Conservation (phyloP, 2,797 vertebrate genomes). For the Clarias platycephalus region DNA sequence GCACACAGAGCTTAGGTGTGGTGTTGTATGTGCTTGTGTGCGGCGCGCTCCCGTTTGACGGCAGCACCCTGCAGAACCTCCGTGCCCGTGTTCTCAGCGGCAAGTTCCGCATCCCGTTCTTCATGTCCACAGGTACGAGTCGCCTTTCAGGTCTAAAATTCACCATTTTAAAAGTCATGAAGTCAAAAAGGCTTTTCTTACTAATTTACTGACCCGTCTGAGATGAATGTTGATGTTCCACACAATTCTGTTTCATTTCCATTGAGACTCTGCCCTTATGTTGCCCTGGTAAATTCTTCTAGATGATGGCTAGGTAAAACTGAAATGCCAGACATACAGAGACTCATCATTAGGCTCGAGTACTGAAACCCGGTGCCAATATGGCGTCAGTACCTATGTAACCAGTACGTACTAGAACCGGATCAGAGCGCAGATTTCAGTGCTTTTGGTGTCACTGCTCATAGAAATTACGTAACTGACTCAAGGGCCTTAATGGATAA, state of each 20-base stretch:
- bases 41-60: slow-evolving; percentile 93
- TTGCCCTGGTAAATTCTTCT: too few relatives aligned
- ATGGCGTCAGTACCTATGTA: too few relatives aligned
- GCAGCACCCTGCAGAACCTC: slow-evolving; percentile 97
- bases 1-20: slow-evolving; percentile 88
- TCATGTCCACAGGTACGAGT: slow-evolving; percentile 92
- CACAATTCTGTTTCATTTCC: too few relatives aligned
- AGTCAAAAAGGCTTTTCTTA: background rate
- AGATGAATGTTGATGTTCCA: background rate
- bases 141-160: background rate
- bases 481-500: too few relatives aligned
- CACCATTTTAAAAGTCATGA: background rate
- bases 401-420: too few relatives aligned
- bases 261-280: too few relatives aligned
- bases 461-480: too few relatives aligned
- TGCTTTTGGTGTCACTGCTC: too few relatives aligned
- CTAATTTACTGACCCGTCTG: background rate
- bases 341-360: too few relatives aligned
- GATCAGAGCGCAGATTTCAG: too few relatives aligned
- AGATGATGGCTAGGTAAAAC: background rate
- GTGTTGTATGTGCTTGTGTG: slow-evolving; percentile 97
- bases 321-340: too few relatives aligned
- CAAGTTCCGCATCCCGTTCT: slow-evolving; percentile 98
- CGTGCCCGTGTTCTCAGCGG: slow-evolving; percentile 94
- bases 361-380: too few relatives aligned